Conservation (phyloP, 1,140 invertebrate species). For the Stegodyphus dumicola region DNA sequence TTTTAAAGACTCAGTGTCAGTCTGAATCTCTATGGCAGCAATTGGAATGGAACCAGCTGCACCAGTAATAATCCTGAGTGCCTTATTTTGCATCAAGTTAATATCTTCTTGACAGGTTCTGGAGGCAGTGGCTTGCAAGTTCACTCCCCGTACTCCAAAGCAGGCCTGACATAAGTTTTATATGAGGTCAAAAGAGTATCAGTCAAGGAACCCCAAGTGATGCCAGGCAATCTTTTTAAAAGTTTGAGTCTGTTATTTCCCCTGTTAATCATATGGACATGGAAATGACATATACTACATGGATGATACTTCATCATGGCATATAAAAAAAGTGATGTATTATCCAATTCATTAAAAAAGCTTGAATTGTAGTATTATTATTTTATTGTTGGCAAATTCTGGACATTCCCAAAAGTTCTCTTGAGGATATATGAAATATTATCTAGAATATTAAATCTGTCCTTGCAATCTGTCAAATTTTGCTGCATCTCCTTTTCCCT, state of each 20-base stretch:
- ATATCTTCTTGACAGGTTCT: constrained; percentile 7
- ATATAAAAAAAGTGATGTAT: not conserved
- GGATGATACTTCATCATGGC: not conserved
- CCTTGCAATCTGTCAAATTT: too few species aligned
- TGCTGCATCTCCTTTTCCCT: too few species aligned
- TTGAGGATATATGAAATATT: too few species aligned
- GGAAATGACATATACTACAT: too few species aligned
- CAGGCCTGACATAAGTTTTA: constrained; percentile 7
- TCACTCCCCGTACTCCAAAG: constrained; percentile 26
- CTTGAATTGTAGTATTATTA: too few species aligned
- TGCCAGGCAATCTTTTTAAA: too few species aligned
- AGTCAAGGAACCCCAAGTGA: constrained; percentile 17
- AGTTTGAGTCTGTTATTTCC: too few species aligned
- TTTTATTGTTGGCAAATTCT: too few species aligned
- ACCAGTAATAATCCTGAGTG: constrained; percentile 5
- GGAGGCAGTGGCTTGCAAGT: constrained; percentile 5
- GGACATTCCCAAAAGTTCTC: too few species aligned
- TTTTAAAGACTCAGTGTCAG: constrained; percentile 1
- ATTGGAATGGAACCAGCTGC: constrained; percentile 1
- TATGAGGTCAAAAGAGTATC: constrained; percentile 19
- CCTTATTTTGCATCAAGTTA: constrained; percentile 13
- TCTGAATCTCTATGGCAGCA: constrained; percentile 1
- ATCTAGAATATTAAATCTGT: too few species aligned
- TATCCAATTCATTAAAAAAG: not conserved
- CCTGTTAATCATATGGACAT: too few species aligned